A percentile compares a stretch with the other conserved stretches of the same genome.
Evolutionary conservation across 2,797 vertebrate genomes (phyloP).

Genomic region (Micrastur ruficollis): DNA sequence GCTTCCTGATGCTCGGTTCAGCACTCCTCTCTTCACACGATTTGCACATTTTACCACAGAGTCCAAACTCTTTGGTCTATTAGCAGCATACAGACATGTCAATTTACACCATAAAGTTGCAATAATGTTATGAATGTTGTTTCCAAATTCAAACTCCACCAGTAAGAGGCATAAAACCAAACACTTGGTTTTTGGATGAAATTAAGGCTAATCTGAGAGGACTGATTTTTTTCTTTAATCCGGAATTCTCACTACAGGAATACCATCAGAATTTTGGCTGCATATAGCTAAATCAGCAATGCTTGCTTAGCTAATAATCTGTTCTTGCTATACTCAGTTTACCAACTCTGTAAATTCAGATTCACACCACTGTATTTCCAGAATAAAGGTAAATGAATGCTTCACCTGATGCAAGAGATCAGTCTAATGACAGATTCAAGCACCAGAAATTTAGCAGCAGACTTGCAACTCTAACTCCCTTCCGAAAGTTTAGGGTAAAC

Average conservation of each 20-base stretch:
- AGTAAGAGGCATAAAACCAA: background rate
- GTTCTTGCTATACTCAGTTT: background rate
- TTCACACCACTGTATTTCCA: background rate
- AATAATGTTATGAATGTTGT: accelerated
- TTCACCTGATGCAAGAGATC: background rate
- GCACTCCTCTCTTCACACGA: too few species aligned
- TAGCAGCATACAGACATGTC: accelerated
- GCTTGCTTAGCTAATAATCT: background rate
- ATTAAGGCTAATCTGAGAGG: background rate
- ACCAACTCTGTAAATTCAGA: background rate
- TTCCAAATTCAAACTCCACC: background rate
- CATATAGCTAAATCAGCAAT: background rate
- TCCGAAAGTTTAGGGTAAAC: background rate
- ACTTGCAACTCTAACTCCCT: background rate
- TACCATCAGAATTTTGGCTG: background rate
- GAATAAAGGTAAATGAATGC: background rate
- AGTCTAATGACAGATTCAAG: background rate
- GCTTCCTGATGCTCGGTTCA: background rate
- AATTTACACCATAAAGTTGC: too few species aligned
- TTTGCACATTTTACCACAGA: background rate
- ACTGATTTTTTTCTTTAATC: background rate
- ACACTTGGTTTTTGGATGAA: background rate
- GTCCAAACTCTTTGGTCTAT: background rate
- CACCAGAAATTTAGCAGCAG: background rate
- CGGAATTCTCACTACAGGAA: background rate